Evolutionary conservation across 2,113 vertebrate genomes (phyloP).

Genomic region (Narcine bancroftii): DNA sequence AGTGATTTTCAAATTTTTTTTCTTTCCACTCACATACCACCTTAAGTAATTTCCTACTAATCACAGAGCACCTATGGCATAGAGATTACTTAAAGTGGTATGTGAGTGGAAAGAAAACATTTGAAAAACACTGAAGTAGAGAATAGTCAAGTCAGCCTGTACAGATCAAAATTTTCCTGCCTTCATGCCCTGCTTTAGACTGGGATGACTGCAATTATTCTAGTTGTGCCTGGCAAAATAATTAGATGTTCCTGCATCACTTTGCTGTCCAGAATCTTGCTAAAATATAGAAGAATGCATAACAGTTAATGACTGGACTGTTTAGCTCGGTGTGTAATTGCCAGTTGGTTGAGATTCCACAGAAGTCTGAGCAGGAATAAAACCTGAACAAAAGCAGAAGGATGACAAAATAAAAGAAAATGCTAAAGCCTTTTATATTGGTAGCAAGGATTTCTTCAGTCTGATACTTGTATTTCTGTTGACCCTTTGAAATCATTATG

Average conservation of each 20-base stretch:
- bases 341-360: neutral
- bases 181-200: neutral
- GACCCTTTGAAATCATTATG: conserved; percentile 17
- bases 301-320: neutral
- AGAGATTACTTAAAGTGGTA: no score
- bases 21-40: no score
- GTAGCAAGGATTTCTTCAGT: neutral
- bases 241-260: neutral
- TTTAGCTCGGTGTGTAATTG: neutral
- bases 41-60: no score
- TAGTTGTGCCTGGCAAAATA: neutral
- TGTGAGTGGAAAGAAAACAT: no score
- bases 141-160: neutral
- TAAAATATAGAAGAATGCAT: neutral
- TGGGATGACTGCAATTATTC: neutral
- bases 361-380: neutral
- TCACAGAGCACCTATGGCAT: no score
- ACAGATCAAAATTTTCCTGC: neutral
- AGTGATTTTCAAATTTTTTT: no score
- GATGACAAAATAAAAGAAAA: neutral
- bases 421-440: neutral
- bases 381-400: neutral
- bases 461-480: neutral
- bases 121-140: no score
- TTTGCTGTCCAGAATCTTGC: neutral